These are phyloP conservation scores for Poecilia wingei DNA, from an alignment of 2,797 vertebrate species.

Conservation along the genomic window DNA sequence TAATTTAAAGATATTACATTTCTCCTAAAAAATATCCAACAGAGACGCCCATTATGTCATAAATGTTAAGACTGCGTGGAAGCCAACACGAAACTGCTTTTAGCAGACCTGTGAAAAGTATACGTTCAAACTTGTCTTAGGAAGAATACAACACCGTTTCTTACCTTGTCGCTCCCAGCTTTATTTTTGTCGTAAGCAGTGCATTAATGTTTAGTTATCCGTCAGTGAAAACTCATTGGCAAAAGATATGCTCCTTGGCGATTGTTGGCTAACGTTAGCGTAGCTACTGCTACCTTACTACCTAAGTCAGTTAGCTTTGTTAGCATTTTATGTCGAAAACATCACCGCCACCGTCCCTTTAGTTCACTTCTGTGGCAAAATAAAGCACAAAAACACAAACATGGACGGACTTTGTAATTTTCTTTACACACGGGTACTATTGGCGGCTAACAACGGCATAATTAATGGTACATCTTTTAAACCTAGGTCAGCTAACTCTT, in stretches of 20 bases:
- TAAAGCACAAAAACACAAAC: not conserved
- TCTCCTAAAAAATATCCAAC: rapidly evolving
- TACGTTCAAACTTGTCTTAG: not conserved
- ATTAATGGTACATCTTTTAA: slow-evolving; percentile 47
- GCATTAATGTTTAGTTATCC: slow-evolving; percentile 2
- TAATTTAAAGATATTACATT: rapidly evolving
- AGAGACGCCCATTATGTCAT: not conserved
- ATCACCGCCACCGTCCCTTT: slow-evolving; percentile 42
- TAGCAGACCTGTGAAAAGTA: slow-evolving; percentile 40
- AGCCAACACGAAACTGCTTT: slow-evolving; percentile 38
- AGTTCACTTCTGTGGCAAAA: slow-evolving; percentile 10
- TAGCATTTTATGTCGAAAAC: slow-evolving; percentile 57
- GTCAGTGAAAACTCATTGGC: slow-evolving; percentile 19
- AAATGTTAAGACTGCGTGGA: slow-evolving; percentile 18
- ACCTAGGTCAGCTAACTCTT: slow-evolving; percentile 66
- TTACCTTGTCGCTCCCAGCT: slow-evolving; percentile 27
- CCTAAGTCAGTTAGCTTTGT: slow-evolving; percentile 61
- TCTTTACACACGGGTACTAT: slow-evolving; percentile 12
- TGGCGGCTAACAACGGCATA: slow-evolving; percentile 22
- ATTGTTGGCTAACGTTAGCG: slow-evolving; percentile 66
- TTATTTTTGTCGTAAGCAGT: not conserved
- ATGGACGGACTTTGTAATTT: slow-evolving; percentile 2
- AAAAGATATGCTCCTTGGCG: slow-evolving; percentile 40
- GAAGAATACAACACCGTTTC: not conserved
- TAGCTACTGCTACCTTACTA: slow-evolving; percentile 44